Base-by-base conservation (phyloP, 1,140 invertebrate genomes). In the Heliconius hermathena region DNA sequence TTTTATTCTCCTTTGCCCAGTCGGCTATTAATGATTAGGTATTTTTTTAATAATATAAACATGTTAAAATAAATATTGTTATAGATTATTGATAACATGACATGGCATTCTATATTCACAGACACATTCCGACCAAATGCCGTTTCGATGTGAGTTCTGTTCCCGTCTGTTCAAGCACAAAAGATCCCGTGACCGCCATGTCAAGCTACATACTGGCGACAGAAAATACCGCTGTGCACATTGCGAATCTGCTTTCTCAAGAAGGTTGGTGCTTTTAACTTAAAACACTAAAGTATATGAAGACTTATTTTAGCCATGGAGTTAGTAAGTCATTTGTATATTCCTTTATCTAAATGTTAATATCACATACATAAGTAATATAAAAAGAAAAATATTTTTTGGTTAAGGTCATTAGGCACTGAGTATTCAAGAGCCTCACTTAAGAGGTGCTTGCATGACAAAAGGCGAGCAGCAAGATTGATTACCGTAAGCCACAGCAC, bases 121-220 rank as follows among this genome's bases (percentile, higher is more conserved):
- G 97, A 97, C 97, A 82, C 98, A 98, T 92, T 97, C 97, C 70
- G 98, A 98, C 89, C 97, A 98, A 88, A 97, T 98, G 96, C 98
- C 98, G 70, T 99, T 98, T 91, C 96, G 97, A 79, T 99, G 98
- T 94, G 97, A 97, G 84, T 98, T 97, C 95, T 98, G 97, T 94
- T 97, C 97, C 79, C 96, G 98, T 83, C 95, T 98, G 82, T 99
- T 99, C 96, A 99, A 99, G 93, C 98, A 99, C 95, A 99, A 99
- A 92, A 96, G 98, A 20, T 98, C 98, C 80, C 96, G 98, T 74
- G 98, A 99, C 94, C 96, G 99, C 26, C 99, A 99, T 92, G 97
- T 98, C 83, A 99, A 99, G 92, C 95, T 99, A 74, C 99, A 99
- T 95, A 99, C 98, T 3, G 98, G 98, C 4, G 98, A 99, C 93